Evolutionary conservation across 2,888 invertebrate species (phyloP).

Genomic region (Taenaris catops): DNA sequence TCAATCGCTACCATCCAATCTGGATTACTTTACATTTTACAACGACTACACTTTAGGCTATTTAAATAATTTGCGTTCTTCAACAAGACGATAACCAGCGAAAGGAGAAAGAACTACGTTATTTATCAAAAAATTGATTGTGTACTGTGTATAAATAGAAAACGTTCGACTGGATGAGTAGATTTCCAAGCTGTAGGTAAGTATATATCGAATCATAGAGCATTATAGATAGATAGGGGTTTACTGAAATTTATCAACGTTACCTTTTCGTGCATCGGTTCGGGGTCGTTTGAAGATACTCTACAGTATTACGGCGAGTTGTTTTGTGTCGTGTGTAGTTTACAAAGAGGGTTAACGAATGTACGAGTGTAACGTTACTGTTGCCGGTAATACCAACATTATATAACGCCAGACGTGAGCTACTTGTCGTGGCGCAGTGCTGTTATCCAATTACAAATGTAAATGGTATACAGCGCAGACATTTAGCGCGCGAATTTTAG

Average conservation of each 20-base stretch:
- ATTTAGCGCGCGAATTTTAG: no score
- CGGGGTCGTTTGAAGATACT: slow-evolving; percentile 30
- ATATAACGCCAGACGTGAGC: background rate
- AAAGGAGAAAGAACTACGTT: slow-evolving; percentile 2
- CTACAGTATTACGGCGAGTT: slow-evolving; percentile 48
- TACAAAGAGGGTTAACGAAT: slow-evolving; percentile 9
- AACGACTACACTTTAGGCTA: slow-evolving; percentile 20
- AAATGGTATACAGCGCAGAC: no score
- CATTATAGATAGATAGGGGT: slow-evolving; percentile 59
- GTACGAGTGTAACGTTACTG: slow-evolving; percentile 2
- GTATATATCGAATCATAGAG: slow-evolving; percentile 34
- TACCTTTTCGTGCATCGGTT: slow-evolving; percentile 51
- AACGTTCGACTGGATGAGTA: slow-evolving; percentile 25
- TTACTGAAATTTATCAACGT: slow-evolving; percentile 78
- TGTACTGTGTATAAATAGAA: slow-evolving; percentile 18
- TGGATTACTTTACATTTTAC: slow-evolving; percentile 8
- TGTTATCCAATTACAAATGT: background rate
- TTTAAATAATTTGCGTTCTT: no score
- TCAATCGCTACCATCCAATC: background rate
- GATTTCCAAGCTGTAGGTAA: slow-evolving; percentile 20
- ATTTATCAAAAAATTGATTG: slow-evolving; percentile 11
- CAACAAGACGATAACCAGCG: no score
- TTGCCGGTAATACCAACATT: background rate
- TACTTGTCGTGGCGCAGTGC: background rate
- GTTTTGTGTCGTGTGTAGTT: slow-evolving; percentile 11